A percentile compares a stretch with the other conserved stretches of the same genome.
Evolutionary conservation across 1,140 invertebrate species (phyloP).

Genomic region (Lanistes nyassanus): DNA sequence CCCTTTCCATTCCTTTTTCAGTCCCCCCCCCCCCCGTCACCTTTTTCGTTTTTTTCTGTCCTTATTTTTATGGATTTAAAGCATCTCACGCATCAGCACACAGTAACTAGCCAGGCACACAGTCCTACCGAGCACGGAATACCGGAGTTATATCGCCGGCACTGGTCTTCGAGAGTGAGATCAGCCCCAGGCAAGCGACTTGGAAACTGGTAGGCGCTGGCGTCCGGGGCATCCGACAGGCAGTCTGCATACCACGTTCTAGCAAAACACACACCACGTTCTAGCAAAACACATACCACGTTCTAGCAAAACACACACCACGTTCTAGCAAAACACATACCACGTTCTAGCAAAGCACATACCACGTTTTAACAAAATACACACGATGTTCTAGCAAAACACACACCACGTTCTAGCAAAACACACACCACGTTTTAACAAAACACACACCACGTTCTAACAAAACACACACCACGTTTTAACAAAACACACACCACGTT

Average conservation of each 20-base stretch:
- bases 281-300: slow-evolving; percentile 45
- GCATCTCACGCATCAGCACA: neutral
- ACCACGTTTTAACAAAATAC: no score
- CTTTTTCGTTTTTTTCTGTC: no score
- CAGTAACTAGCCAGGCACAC: neutral
- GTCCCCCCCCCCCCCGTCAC: no score
- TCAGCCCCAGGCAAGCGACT: slow-evolving; percentile 49
- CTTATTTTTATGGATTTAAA: neutral
- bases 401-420: no score
- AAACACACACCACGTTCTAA: no score
- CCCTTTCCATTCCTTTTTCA: neutral
- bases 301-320: slow-evolving; percentile 32
- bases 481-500: no score
- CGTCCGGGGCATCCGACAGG: slow-evolving; percentile 34
- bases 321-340: neutral
- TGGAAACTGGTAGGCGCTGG: slow-evolving; percentile 33
- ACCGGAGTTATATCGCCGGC: slow-evolving; percentile 48
- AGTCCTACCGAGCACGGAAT: slow-evolving; percentile 47
- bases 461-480: no score
- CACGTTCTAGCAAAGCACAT: no score
- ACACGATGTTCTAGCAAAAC: no score
- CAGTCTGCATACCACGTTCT: slow-evolving; percentile 37
- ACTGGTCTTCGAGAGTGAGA: slow-evolving; percentile 49
- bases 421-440: no score
- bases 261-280: no score